Base-by-base conservation (phyloP, 1,140 invertebrate genomes). In the Planococcus citri region DNA sequence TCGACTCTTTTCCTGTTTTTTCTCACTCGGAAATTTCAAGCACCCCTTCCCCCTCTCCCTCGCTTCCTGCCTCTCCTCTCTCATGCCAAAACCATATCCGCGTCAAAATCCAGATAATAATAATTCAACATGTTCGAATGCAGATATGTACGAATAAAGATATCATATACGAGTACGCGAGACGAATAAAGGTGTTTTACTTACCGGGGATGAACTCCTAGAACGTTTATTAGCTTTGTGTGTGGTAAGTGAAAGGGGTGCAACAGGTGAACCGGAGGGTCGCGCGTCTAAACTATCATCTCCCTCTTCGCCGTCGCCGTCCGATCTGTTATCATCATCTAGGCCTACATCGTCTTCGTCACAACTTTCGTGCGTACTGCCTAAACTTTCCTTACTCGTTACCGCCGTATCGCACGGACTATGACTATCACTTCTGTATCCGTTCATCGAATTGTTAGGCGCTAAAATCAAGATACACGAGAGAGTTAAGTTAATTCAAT, bases 391-490 rank as follows among this genome's bases (percentile, higher is more conserved):
- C 20, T 69, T 69, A 20, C 37, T 78, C 25, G 81, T 74, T 74
- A 83, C 80, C 67, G 82, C 76, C 0, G 80, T 80, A 33, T 83
- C 82, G 73, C 84, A 84, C 0, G 84, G 83, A 74, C 83, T 85
- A 71, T 85, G 84, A 72, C 81, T 82, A 73, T 80, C 80, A 74
- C 82, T 85, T 72, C 82, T 84, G 72, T 85, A 86, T 20, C 84
- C 84, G 74, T 86, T 86, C 8, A 83, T 75, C 4, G 81, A 77
- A 37, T 84, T 76, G 83, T 83, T 68, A 82, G 82, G 38, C 79
- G 75, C 60, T 84, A 70, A 20, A 81, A 81, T 68, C 82, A 78
- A 27, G 74, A 17, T 68, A 25, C n/a, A 69, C 27, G n/a, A n/a
- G n/a, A n/a, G n/a, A n/a, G n/a, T n/a, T n/a, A n/a, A 22, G 27